Conservation (phyloP, 92 coral and sea anemone species). For the Nematostella vectensis region DNA sequence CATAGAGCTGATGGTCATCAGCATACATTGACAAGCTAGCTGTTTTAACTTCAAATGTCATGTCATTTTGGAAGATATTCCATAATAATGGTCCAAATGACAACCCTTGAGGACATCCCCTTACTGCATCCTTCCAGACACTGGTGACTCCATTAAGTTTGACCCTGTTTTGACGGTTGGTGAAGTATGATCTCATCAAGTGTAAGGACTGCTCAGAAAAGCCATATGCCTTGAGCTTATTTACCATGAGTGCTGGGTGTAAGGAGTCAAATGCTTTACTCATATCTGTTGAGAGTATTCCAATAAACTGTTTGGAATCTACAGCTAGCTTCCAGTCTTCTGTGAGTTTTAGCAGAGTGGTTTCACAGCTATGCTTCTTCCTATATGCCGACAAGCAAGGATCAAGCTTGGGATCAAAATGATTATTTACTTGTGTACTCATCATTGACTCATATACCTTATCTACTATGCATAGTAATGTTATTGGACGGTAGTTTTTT, state of each 20-base stretch:
- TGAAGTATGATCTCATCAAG: slow-evolving; percentile 35
- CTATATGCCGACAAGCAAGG: slow-evolving; percentile 34
- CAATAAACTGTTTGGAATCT: slow-evolving; percentile 17
- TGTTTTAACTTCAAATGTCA: not conserved
- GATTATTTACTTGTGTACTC: slow-evolving; percentile 21
- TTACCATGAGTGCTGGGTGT: slow-evolving; percentile 30
- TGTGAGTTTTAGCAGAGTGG: slow-evolving; percentile 23
- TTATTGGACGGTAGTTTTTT: slow-evolving; percentile 39
- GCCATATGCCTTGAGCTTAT: slow-evolving; percentile 29
- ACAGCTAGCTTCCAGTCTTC: slow-evolving; percentile 43
- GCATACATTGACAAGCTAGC: slow-evolving; percentile 5
- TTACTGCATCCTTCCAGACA: slow-evolving; percentile 18
- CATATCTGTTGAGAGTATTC: slow-evolving; percentile 33
- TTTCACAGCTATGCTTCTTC: slow-evolving; percentile 42
- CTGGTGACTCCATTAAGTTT: slow-evolving; percentile 9
- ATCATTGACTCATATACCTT: slow-evolving; percentile 27
- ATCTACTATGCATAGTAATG: slow-evolving; percentile 28
- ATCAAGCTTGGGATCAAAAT: slow-evolving; percentile 26
- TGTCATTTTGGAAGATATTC: slow-evolving; percentile 14
- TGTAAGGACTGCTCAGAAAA: slow-evolving; percentile 17
- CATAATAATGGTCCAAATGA: slow-evolving; percentile 42
- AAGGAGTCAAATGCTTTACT: slow-evolving; percentile 37
- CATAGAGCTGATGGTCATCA: not conserved
- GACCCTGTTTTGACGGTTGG: slow-evolving; percentile 23
- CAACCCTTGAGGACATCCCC: slow-evolving; percentile 38